phyloP scores from a whole-genome alignment of 1,140 invertebrate genomes.

The Elysia chlorotica region DNA sequence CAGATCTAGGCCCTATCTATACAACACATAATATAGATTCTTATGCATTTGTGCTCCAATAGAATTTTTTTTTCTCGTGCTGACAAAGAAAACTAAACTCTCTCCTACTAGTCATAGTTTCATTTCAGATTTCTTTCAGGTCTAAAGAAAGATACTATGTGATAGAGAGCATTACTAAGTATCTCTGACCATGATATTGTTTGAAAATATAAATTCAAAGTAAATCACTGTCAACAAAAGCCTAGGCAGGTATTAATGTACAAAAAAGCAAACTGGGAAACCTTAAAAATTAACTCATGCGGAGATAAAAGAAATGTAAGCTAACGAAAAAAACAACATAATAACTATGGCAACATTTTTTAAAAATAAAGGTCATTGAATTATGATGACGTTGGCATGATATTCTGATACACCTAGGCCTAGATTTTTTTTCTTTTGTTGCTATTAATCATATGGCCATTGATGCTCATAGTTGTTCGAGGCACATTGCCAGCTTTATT shows the following conservation, averaged over 20 bases:
- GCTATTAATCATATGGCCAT: background rate
- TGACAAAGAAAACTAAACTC: background rate
- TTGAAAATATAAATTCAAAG: background rate
- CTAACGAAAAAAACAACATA: background rate
- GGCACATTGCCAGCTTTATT: too few relatives aligned
- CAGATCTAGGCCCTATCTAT: background rate
- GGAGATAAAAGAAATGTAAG: background rate
- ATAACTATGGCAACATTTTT: background rate
- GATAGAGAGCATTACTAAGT: too few relatives aligned
- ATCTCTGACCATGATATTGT: background rate
- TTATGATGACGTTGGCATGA: background rate
- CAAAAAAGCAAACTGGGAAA: background rate
- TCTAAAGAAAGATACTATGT: too few relatives aligned
- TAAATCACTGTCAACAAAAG: too few relatives aligned
- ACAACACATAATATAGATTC: background rate
- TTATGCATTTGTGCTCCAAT: background rate
- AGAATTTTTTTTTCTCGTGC: background rate
- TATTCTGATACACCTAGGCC: background rate
- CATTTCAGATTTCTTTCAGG: too few relatives aligned
- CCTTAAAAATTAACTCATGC: background rate
- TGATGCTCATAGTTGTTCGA: background rate
- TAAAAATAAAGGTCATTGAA: background rate
- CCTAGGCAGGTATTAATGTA: background rate
- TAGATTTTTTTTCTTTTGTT: background rate
- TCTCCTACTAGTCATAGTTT: background rate